Evolutionary conservation across 1,140 invertebrate species (phyloP).

Genomic region (Drosophila pectinifera): DNA sequence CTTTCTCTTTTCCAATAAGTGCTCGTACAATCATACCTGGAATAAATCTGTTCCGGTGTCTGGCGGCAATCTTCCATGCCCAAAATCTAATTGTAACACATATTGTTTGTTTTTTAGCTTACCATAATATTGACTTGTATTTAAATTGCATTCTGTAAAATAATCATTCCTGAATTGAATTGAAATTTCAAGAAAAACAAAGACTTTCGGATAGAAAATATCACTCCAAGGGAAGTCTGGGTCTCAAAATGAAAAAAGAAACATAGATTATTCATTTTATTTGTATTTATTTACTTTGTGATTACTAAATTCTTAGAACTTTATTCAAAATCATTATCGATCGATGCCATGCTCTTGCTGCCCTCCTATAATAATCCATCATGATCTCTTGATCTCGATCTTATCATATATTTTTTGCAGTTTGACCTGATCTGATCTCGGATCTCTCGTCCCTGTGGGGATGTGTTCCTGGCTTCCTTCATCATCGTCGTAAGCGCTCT

Average conservation of each 20-base stretch:
- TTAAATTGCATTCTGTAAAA: not conserved
- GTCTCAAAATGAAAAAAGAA: too few relatives aligned
- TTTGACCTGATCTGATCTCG: slow-evolving; percentile 38
- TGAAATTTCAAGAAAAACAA: too few relatives aligned
- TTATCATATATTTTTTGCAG: slow-evolving; percentile 34
- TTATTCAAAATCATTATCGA: slow-evolving; percentile 80
- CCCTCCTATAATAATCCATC: not conserved
- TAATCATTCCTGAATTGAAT: too few relatives aligned
- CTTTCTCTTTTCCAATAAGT: slow-evolving; percentile 15
- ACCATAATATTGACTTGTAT: not conserved
- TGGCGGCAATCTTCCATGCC: not conserved
- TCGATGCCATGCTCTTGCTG: slow-evolving; percentile 43
- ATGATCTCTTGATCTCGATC: not conserved
- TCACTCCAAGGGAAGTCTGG: too few relatives aligned
- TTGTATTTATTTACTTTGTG: slow-evolving; percentile 77
- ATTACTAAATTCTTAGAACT: slow-evolving; percentile 85
- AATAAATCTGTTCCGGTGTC: slow-evolving; percentile 8
- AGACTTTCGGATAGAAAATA: not conserved
- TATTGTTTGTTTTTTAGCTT: not conserved
- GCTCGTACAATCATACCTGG: slow-evolving; percentile 8
- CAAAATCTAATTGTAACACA: not conserved
- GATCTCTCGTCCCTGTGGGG: slow-evolving; percentile 18
- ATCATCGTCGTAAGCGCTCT: not conserved
- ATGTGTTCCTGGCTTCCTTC: slow-evolving; percentile 14
- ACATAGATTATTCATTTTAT: slow-evolving; percentile 55